Percentiles rank a stretch among this genome's conserved stretches.
Conservation (phyloP, 2,888 invertebrate species). For the Oxystoma pomonae region DNA sequence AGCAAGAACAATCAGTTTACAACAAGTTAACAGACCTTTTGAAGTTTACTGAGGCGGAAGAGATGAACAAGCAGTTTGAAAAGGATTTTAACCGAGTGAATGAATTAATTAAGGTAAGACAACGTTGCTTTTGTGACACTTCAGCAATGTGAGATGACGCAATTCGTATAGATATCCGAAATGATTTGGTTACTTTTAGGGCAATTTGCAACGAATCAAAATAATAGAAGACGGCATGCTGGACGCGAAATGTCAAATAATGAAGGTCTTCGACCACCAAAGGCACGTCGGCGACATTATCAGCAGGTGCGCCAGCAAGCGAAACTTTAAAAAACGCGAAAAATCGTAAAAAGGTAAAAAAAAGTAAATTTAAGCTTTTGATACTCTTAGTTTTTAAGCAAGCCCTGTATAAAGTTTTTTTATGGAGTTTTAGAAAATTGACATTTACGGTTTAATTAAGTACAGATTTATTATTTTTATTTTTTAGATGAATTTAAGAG, state of each 20-base stretch:
- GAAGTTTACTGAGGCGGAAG: conserved; percentile 45
- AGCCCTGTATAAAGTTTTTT: neutral
- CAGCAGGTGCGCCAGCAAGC: conserved; percentile 84
- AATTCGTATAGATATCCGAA: too few species aligned
- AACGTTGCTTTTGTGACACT: too few species aligned
- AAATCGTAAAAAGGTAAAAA: conserved; percentile 47
- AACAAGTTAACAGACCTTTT: conserved; percentile 44
- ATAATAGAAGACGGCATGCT: conserved; percentile 88
- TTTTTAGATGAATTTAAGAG: neutral
- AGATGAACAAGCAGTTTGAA: conserved; percentile 37
- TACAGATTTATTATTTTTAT: neutral
- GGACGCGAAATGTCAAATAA: conserved; percentile 83
- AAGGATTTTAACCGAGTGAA: conserved; percentile 49
- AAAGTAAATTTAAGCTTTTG: neutral
- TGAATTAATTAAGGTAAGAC: conserved; percentile 60
- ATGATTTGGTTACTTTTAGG: conserved; percentile 62
- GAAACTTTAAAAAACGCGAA: conserved; percentile 89
- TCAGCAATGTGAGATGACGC: too few species aligned
- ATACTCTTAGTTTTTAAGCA: neutral
- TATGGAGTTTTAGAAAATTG: neutral
- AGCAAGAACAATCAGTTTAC: conserved; percentile 51
- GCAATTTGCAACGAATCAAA: conserved; percentile 91
- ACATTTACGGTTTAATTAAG: neutral
- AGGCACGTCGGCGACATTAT: conserved; percentile 85
- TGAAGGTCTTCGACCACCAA: conserved; percentile 83